These are phyloP conservation scores for Anadara kagoshimensis DNA, from an alignment of 1,140 invertebrate genomes.

Conservation along the genomic window DNA sequence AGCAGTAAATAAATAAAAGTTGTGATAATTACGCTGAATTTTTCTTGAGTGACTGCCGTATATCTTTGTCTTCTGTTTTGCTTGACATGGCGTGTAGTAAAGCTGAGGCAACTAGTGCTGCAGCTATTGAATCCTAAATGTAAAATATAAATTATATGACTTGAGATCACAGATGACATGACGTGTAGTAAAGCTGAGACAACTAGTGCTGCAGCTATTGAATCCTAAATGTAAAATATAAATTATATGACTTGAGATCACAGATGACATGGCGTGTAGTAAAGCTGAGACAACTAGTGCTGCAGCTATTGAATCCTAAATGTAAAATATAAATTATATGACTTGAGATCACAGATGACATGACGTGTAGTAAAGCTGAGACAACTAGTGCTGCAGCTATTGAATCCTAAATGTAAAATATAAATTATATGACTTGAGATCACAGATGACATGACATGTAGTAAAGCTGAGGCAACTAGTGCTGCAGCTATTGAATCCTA, in stretches of 20 bases:
- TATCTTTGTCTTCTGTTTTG: slow-evolving; percentile 54
- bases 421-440: too few species aligned
- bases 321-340: not conserved
- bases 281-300: slow-evolving; percentile 62
- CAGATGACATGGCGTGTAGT: slow-evolving; percentile 52
- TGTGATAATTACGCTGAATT: slow-evolving; percentile 51
- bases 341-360: too few species aligned
- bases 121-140: slow-evolving; percentile 61
- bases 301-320: slow-evolving; percentile 62
- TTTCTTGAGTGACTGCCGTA: slow-evolving; percentile 38
- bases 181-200: slow-evolving; percentile 58
- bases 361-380: slow-evolving; percentile 53
- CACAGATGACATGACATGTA: too few species aligned
- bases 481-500: too few species aligned
- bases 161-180: too few species aligned
- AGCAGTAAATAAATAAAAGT: too few species aligned
- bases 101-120: slow-evolving; percentile 60
- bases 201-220: slow-evolving; percentile 60
- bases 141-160: not conserved
- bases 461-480: too few species aligned
- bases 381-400: slow-evolving; percentile 64
- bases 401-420: slow-evolving; percentile 50
- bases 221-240: slow-evolving; percentile 49
- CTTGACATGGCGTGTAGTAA: slow-evolving; percentile 53
- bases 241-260: too few species aligned